Evolutionary conservation across 2,113 vertebrate species (phyloP).

Genomic region (Pelecanus crispus): DNA sequence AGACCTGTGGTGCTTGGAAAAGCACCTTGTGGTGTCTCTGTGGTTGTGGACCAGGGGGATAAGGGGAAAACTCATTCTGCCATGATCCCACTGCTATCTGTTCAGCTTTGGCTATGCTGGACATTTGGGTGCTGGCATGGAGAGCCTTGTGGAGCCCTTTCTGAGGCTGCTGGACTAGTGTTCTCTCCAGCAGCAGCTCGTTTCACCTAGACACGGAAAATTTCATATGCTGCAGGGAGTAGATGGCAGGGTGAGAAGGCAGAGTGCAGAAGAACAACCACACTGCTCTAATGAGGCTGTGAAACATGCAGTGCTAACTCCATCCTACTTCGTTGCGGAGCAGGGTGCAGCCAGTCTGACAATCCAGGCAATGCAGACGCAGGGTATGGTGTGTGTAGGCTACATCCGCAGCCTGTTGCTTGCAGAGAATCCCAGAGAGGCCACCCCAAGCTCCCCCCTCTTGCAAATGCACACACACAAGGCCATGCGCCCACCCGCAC

Average conservation of each 20-base stretch:
- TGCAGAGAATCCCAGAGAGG: not conserved
- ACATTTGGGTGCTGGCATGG: not conserved
- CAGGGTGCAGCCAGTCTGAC: not conserved
- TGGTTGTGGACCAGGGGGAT: not conserved
- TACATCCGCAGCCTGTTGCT: not conserved
- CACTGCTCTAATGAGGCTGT: not conserved
- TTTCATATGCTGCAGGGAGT: not conserved
- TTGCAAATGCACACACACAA: accelerated
- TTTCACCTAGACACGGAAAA: not conserved
- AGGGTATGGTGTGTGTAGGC: not conserved
- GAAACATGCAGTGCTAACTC: not conserved
- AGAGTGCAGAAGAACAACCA: accelerated
- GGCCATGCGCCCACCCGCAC: accelerated
- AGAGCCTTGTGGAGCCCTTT: not conserved
- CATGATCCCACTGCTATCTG: not conserved
- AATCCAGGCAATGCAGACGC: not conserved
- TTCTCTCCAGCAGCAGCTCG: not conserved
- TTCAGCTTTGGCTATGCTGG: not conserved
- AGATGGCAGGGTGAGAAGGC: not conserved
- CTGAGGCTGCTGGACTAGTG: not conserved
- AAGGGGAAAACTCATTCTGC: not conserved
- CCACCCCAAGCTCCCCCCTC: not conserved
- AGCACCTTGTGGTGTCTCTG: not conserved
- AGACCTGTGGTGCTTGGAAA: not conserved
- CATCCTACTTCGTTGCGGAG: not conserved